These are phyloP conservation scores for Agrenia bidenticulata DNA, from an alignment of 2,888 invertebrate genomes.

Conservation along the genomic window DNA sequence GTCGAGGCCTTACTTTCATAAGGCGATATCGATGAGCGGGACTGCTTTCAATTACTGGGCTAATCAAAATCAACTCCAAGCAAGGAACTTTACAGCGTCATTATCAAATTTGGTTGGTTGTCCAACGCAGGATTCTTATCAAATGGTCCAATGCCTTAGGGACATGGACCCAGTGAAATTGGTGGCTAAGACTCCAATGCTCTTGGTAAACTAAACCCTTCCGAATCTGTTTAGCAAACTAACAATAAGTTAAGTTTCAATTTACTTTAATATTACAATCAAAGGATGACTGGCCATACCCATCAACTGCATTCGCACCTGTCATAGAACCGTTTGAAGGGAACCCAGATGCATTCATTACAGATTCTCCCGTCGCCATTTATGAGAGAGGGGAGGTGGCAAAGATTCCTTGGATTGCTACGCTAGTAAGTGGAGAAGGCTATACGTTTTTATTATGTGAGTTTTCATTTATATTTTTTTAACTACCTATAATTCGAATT, in stretches of 20 bases:
- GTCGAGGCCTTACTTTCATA: conserved; percentile 35
- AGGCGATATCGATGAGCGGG: conserved; percentile 37
- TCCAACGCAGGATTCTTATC: conserved; percentile 7
- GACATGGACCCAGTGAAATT: conserved; percentile 30
- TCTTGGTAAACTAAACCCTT: no score
- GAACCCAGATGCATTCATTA: conserved; percentile 27
- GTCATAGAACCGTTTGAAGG: conserved; percentile 37
- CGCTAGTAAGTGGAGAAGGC: conserved; percentile 34
- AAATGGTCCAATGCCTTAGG: conserved; percentile 33
- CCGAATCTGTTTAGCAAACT: no score
- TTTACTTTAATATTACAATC: neutral
- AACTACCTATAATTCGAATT: no score
- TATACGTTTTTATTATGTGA: conserved; percentile 34
- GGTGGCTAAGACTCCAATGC: conserved; percentile 27
- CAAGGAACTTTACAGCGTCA: conserved; percentile 25
- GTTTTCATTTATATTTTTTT: no score
- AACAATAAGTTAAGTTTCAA: no score
- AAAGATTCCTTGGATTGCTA: conserved; percentile 38
- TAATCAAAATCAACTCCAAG: conserved; percentile 27
- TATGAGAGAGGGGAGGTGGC: conserved; percentile 23
- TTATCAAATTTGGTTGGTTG: conserved; percentile 27
- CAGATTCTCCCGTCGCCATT: conserved; percentile 28
- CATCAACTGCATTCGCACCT: conserved; percentile 33
- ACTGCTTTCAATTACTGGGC: conserved; percentile 41
- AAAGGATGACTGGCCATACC: conserved; percentile 38